A percentile compares a stretch with the other conserved stretches of the same genome.
Conservation (phyloP, 2,797 vertebrate species). For the Myotis daubentonii region DNA sequence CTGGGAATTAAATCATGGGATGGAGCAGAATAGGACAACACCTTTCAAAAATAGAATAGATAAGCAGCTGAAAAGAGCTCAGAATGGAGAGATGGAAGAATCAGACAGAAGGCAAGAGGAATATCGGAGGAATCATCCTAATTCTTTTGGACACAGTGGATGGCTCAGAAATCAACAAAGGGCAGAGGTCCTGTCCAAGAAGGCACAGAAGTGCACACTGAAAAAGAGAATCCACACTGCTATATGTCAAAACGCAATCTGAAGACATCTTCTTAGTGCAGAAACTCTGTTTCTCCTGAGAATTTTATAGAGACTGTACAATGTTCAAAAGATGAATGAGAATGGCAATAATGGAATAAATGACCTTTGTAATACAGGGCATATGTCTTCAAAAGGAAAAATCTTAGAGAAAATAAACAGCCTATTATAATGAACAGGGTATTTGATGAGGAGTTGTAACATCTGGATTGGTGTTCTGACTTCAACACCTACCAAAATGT, state of each 20-base stretch:
- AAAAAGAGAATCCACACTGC: neutral
- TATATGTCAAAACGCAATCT: neutral
- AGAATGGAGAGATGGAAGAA: neutral
- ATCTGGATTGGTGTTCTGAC: neutral
- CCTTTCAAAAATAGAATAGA: neutral
- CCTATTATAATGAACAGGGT: neutral
- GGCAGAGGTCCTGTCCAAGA: neutral
- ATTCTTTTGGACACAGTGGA: neutral
- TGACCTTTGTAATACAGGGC: neutral
- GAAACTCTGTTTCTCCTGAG: neutral
- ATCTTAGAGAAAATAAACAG: neutral
- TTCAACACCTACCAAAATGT: conserved; percentile 3
- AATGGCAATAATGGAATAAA: neutral
- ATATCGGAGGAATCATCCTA: neutral
- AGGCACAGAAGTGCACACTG: neutral
- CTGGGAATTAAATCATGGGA: conserved; percentile 17
- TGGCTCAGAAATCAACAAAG: neutral
- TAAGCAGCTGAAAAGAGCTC: neutral
- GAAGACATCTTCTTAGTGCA: neutral
- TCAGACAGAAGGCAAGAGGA: neutral
- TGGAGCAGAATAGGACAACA: neutral
- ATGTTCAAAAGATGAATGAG: neutral
- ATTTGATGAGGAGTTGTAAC: neutral
- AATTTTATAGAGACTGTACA: neutral
- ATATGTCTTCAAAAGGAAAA: neutral